Base-by-base conservation (phyloP, 2,888 invertebrate genomes). In the Epirrita christyi region DNA sequence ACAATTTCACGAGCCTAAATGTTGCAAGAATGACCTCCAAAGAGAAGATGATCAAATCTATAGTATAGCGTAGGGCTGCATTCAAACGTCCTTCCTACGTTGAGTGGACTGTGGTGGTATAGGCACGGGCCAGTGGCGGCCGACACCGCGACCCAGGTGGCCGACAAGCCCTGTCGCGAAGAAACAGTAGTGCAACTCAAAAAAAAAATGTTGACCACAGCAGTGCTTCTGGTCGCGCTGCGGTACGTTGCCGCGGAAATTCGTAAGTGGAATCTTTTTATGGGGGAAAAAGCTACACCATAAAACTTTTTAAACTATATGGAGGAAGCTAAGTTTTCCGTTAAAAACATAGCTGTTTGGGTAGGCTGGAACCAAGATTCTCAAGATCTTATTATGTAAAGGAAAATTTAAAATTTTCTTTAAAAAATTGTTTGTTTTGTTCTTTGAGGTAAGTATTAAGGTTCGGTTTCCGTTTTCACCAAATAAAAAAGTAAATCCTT, bases 201-300 rank as follows among this genome's bases (percentile, higher is more conserved):
- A 43, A 52, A 49, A 43, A 52, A 79, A 67, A 91, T 91, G 90
- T 81, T 85, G 72, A 64, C 76, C 48, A 74, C 77, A 38, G 75
- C 80, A 51, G 74, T 81, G 66, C 66, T 89, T 44, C 73, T 91
- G 67, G 66, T 84, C 37, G 78, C 79, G 71, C 76, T 92, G 78
- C 86, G 83, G 64, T 81, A 78, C 59, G 85, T 76, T 59, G 78
- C 83, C 46, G 87, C 90, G 55, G 90, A 92, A 71, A 83, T 92
- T 73, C 91, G 91, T 92, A 80, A 89, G 91, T 86, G 53, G 4
- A 38, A 15, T 43, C 44, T 55, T 40, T 21, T 38, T 38, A 7
- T 8, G 14, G 14, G 38, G n/a, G n/a, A n/a, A n/a, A 13, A 38
- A 14, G 6, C 8, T 8, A 14, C 38, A 11, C n/a, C 4, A 11